Evolutionary conservation across 2,888 invertebrate species (phyloP).

Genomic region (Cantharis rustica): DNA sequence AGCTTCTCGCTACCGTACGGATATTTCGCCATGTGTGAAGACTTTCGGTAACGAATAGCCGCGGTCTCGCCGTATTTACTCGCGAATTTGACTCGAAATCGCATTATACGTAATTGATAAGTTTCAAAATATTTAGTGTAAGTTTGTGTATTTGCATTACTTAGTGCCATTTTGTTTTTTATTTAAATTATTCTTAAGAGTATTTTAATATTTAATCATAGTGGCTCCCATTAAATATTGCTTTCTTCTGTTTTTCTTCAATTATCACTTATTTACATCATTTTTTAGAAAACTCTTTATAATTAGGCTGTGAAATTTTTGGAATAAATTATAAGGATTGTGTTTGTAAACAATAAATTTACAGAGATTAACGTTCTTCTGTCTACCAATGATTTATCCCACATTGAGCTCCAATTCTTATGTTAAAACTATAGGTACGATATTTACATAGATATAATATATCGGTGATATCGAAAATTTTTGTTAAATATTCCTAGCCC

Average conservation of each 20-base stretch:
- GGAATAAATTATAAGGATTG: constrained; percentile 32
- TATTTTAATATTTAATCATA: constrained; percentile 13
- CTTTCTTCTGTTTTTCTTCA: neutral
- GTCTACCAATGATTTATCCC: neutral
- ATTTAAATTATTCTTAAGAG: neutral
- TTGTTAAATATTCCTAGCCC: no score
- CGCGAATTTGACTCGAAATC: neutral
- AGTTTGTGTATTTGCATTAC: constrained; percentile 13
- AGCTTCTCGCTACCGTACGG: neutral
- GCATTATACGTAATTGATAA: constrained; percentile 3
- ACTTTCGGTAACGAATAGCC: neutral
- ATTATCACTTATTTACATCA: neutral
- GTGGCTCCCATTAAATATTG: constrained; percentile 16
- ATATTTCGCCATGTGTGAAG: neutral
- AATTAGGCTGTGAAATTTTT: constrained; percentile 35
- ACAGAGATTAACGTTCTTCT: neutral
- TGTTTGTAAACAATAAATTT: constrained; percentile 28
- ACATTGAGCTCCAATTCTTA: no score
- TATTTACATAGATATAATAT: no score
- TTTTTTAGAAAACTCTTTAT: neutral
- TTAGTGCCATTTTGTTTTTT: constrained; percentile 17
- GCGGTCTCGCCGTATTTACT: neutral
- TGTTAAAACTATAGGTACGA: no score
- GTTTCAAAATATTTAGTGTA: neutral
- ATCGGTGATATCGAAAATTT: no score